Evolutionary conservation across 2,113 vertebrate genomes (phyloP).

Genomic region (Amazona vittata): DNA sequence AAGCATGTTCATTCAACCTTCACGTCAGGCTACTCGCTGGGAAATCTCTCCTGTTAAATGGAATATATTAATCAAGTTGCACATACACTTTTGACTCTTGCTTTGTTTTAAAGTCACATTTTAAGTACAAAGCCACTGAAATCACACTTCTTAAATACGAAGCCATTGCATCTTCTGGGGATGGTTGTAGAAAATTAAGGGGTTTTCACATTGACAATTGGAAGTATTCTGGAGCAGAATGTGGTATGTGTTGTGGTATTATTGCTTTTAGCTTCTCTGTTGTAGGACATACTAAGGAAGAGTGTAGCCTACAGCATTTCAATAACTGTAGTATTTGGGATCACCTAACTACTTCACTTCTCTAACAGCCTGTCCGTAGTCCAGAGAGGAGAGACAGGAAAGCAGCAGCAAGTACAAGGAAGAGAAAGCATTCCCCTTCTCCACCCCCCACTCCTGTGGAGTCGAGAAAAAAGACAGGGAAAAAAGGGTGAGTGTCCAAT

Average conservation of each 20-base stretch:
- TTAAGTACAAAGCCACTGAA: background rate
- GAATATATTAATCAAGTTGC: too few species aligned
- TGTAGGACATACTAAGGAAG: background rate
- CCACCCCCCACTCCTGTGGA: slow-evolving; percentile 89
- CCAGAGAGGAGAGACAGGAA: slow-evolving; percentile 96
- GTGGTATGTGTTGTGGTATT: accelerated
- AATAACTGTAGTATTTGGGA: background rate
- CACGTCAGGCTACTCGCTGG: accelerated
- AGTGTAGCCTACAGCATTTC: background rate
- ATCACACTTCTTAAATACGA: background rate
- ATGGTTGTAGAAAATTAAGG: background rate
- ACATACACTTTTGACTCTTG: accelerated
- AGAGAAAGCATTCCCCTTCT: slow-evolving; percentile 94
- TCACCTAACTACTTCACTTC: background rate
- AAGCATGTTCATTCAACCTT: accelerated
- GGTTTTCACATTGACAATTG: accelerated
- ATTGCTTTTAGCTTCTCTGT: background rate
- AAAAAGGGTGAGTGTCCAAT: slow-evolving; percentile 86
- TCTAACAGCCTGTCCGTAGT: slow-evolving; percentile 88
- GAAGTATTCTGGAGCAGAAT: background rate
- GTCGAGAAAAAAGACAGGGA: slow-evolving; percentile 92
- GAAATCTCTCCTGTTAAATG: background rate
- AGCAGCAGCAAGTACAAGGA: slow-evolving; percentile 86
- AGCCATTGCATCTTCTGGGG: too few species aligned
- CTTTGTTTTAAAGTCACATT: background rate